phyloP scores from a whole-genome alignment of 1,140 invertebrate species.

The Lepidurus packardi region DNA sequence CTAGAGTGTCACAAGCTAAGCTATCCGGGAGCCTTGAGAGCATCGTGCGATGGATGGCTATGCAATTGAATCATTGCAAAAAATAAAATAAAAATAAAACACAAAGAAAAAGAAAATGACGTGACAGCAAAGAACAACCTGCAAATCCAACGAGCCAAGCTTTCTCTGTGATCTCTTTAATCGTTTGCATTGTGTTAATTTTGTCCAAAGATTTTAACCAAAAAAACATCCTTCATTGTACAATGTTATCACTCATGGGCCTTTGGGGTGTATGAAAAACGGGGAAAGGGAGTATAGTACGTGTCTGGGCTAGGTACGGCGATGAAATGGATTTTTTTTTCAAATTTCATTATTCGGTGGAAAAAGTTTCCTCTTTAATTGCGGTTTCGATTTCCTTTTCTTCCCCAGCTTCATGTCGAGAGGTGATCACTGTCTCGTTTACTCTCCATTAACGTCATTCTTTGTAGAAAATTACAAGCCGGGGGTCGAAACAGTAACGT shows the following conservation, averaged over 20 bases:
- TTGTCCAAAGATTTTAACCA: background rate
- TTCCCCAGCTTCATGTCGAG: background rate
- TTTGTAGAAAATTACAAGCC: background rate
- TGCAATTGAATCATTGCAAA: background rate
- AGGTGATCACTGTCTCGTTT: background rate
- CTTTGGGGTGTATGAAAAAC: background rate
- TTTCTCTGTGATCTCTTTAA: conserved; percentile 19
- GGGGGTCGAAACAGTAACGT: background rate
- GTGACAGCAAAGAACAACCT: background rate
- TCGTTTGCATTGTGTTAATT: conserved; percentile 3
- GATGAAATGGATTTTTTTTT: background rate
- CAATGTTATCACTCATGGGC: conserved; percentile 2
- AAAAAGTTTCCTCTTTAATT: background rate
- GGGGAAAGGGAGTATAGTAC: background rate
- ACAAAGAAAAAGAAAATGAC: no score
- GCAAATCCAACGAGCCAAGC: conserved; percentile 17
- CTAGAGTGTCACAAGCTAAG: background rate
- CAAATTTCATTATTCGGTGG: conserved; percentile 2
- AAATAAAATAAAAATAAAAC: no score
- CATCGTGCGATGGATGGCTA: background rate
- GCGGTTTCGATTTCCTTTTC: background rate
- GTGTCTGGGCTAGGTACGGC: background rate
- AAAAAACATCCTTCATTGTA: background rate
- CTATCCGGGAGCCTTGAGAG: background rate
- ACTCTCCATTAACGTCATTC: conserved; percentile 5